Conservation (phyloP, 1,140 invertebrate species). For the Oryzaephilus surinamensis region DNA sequence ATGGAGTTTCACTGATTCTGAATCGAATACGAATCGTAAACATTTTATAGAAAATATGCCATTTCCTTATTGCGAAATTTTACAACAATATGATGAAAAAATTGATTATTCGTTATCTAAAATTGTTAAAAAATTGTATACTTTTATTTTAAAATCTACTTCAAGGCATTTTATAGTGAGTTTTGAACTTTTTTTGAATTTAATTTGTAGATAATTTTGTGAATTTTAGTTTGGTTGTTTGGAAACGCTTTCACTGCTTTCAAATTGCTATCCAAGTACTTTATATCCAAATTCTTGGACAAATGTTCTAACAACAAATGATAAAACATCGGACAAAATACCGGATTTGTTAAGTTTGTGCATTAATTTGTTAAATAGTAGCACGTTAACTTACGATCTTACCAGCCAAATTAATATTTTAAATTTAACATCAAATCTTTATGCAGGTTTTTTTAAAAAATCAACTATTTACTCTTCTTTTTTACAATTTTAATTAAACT, state of each 20-base stretch:
- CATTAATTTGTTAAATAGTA: constrained; percentile 46
- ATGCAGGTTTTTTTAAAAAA: too few species aligned
- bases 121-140: constrained; percentile 39
- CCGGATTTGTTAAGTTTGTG: constrained; percentile 29
- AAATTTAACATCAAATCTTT: constrained; percentile 51
- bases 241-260: constrained; percentile 41
- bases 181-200: constrained; percentile 16
- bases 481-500: constrained; percentile 1
- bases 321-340: constrained; percentile 9
- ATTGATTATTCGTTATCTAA: constrained; percentile 39
- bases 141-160: constrained; percentile 42
- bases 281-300: constrained; percentile 44
- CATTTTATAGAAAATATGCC: constrained; percentile 30
- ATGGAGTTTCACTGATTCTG: too few species aligned
- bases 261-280: constrained; percentile 39
- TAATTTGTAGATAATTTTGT: constrained; percentile 22
- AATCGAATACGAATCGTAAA: too few species aligned
- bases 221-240: constrained; percentile 42
- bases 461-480: not conserved
- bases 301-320: constrained; percentile 27
- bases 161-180: constrained; percentile 54
- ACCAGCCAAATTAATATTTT: constrained; percentile 51
- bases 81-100: constrained; percentile 6
- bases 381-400: constrained; percentile 51
- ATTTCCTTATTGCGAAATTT: constrained; percentile 28